Evolutionary conservation across 2,888 invertebrate genomes (phyloP), one percentile per base, ranked within the genome.

Genomic region (Cheilosia pagana): DNA sequence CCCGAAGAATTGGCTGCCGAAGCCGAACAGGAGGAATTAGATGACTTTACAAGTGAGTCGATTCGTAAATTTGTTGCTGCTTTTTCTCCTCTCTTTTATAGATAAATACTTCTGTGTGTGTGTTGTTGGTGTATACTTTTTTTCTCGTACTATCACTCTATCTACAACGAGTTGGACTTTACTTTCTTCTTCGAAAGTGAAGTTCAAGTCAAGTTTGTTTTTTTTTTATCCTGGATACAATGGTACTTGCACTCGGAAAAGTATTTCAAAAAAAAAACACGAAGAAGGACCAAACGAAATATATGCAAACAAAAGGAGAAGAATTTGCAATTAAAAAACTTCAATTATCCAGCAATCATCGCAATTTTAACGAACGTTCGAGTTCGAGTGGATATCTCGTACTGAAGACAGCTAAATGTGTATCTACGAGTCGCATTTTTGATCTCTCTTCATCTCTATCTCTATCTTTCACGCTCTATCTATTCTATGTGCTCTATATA

Each of bases 1-100:
- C 99, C 99, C 0, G 99, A 98, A 92, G 99, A 99, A 92, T 93
- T 99, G 90, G 99, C 99, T 79, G 96, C 98, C 55, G 99, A 99
- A 92, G 98, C 98, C 57, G 98, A 98, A 93, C 96, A 96, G 67
- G 98, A 96, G 92, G 98, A 98, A 92, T 96, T 98, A 93, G 98
- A 98, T 90, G 98, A 98, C 93, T 97, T 98, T 93, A 98, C 98
- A 92, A 98, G 98, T 98, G 92, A 95, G 95, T 94, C 90, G 53
- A 92, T 90, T n/a, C n/a, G 75, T 79, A 88, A 95, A 97, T 77
- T 89, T 95, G 95, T 87, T 19, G 16, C 78, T 65, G 65, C 39
- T 68, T 53, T 79, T 41, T 21, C 75, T 41, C 28, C 48, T 81
- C 39, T 55, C 50, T 25, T 12, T 65, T 41, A 43, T 60, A 81